Percentiles rank a stretch among this genome's conserved stretches.
Evolutionary conservation across 2,888 invertebrate species (phyloP).

Genomic region (Pediacus dermestoides): DNA sequence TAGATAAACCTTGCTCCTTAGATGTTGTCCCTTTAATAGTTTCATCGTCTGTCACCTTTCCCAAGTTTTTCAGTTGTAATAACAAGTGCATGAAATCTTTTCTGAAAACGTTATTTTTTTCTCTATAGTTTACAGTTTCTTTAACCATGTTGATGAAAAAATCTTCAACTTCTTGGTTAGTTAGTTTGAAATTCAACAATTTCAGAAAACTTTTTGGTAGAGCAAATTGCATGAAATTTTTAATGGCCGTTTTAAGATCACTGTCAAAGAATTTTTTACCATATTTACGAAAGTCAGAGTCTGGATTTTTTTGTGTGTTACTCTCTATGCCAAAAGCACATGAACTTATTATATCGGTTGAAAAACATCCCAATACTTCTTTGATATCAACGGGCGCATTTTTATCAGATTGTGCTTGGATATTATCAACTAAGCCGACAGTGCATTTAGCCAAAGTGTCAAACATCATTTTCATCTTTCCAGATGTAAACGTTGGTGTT

Average conservation of each 20-base stretch:
- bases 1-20: constrained; percentile 11
- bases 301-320: constrained; percentile 52
- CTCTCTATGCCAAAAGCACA: constrained; percentile 57
- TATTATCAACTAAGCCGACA: constrained; percentile 5
- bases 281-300: constrained; percentile 48
- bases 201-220: constrained; percentile 13
- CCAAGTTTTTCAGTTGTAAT: constrained; percentile 47
- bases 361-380: constrained; percentile 46
- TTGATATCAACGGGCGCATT: constrained; percentile 38
- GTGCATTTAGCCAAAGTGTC: constrained; percentile 51
- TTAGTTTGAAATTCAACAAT: constrained; percentile 27
- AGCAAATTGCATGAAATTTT: not conserved
- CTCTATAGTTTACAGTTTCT: constrained; percentile 49
- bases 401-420: not conserved
- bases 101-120: constrained; percentile 48
- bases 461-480: constrained; percentile 63
- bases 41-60: constrained; percentile 39
- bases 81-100: constrained; percentile 57
- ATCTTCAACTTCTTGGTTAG: constrained; percentile 32
- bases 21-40: constrained; percentile 17
- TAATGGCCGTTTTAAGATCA: not conserved
- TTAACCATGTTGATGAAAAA: constrained; percentile 51
- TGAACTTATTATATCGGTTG: constrained; percentile 56
- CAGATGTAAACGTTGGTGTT: constrained; percentile 61
- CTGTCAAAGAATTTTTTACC: not conserved